Evolutionary conservation across 2,888 invertebrate genomes (phyloP).

Genomic region (Cephus sareptanus): DNA sequence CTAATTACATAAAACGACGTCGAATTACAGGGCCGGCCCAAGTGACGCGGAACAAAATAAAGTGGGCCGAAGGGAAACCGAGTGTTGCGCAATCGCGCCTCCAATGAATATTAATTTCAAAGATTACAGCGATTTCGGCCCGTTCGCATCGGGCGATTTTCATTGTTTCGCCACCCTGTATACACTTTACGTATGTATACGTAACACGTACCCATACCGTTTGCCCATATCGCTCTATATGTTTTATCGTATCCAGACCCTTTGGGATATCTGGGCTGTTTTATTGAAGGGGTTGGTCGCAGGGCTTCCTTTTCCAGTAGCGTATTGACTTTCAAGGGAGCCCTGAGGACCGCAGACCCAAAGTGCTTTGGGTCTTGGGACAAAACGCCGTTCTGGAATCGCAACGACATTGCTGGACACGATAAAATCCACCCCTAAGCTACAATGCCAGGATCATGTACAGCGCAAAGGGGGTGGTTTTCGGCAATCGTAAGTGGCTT

Average conservation of each 20-base stretch:
- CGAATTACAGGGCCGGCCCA: conserved; percentile 45
- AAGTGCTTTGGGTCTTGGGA: background rate
- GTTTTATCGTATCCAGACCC: background rate
- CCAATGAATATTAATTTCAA: conserved; percentile 18
- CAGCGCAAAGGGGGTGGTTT: background rate
- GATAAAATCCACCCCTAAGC: background rate
- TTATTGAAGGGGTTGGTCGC: background rate
- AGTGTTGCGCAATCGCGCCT: conserved; percentile 1
- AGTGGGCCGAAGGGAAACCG: conserved; percentile 15
- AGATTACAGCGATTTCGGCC: background rate
- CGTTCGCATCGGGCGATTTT: background rate
- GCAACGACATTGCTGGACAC: background rate
- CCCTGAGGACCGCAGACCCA: background rate
- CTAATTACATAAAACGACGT: conserved; percentile 54
- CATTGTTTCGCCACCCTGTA: background rate
- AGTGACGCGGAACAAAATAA: conserved; percentile 28
- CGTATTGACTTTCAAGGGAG: background rate
- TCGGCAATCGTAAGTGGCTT: background rate
- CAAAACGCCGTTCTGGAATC: background rate
- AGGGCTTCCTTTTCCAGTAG: background rate
- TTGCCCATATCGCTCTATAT: background rate
- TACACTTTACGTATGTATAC: background rate
- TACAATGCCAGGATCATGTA: background rate
- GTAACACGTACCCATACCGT: background rate
- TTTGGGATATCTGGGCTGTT: background rate